phyloP scores from a whole-genome alignment of 1,140 invertebrate species.

The Phenacoccus solenopsis region DNA sequence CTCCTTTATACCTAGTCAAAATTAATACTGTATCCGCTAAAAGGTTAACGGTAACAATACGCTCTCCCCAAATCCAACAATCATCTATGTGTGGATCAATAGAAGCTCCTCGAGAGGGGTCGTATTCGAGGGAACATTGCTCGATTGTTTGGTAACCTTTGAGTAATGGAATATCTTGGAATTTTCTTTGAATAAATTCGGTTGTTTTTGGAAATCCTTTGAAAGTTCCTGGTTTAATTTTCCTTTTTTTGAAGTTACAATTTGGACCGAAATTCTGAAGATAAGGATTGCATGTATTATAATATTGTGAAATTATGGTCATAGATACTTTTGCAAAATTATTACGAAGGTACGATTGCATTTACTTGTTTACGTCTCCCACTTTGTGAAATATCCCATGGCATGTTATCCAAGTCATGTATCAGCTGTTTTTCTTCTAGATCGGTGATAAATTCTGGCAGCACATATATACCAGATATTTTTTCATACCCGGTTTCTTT shows the following conservation, averaged over 20 bases:
- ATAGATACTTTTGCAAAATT: neutral
- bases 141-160: constrained; percentile 78
- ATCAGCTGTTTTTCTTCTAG: constrained; percentile 58
- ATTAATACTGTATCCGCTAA: constrained; percentile 72
- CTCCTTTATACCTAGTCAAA: constrained; percentile 49
- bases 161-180: constrained; percentile 49
- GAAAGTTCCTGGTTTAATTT: constrained; percentile 65
- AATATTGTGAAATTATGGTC: neutral
- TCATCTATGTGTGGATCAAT: constrained; percentile 98
- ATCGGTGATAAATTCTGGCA: constrained; percentile 57
- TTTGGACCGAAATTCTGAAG: constrained; percentile 90
- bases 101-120: constrained; percentile 67
- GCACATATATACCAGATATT: constrained; percentile 50
- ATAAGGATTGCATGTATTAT: constrained; percentile 21
- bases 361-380: constrained; percentile 80
- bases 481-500: constrained; percentile 28
- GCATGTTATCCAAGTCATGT: constrained; percentile 57
- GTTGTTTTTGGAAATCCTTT: constrained; percentile 75
- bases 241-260: constrained; percentile 94
- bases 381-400: constrained; percentile 89
- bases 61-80: constrained; percentile 97
- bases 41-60: constrained; percentile 87
- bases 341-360: constrained; percentile 2
- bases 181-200: constrained; percentile 67
- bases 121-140: constrained; percentile 92